Conservation (phyloP, 2,113 vertebrate genomes). For the Acinonyx jubatus region DNA sequence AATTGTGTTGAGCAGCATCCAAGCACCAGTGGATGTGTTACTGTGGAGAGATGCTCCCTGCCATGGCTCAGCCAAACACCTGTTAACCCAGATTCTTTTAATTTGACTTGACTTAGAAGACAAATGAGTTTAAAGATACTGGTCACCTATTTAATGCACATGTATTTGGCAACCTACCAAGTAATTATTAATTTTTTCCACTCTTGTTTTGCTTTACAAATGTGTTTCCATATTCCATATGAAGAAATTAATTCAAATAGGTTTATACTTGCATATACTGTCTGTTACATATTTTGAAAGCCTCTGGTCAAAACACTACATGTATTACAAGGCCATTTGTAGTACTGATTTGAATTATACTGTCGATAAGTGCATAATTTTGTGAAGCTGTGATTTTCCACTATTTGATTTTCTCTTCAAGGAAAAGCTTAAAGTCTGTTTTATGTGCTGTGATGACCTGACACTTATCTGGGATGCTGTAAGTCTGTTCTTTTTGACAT, state of each 20-base stretch:
- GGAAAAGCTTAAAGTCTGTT: neutral
- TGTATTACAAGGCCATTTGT: neutral
- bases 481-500: slow-evolving; percentile 2
- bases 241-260: slow-evolving; percentile 48
- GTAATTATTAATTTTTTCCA: neutral
- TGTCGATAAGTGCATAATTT: neutral
- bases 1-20: neutral
- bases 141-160: neutral
- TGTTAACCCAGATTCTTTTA: neutral
- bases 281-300: slow-evolving; percentile 48
- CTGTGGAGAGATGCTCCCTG: neutral
- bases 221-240: neutral
- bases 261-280: neutral
- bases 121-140: slow-evolving; percentile 5
- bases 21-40: neutral
- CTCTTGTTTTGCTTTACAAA: slow-evolving; percentile 33
- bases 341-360: slow-evolving; percentile 37
- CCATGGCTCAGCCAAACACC: neutral
- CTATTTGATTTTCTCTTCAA: neutral
- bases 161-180: neutral
- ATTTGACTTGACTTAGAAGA: slow-evolving; percentile 13
- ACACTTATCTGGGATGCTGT: neutral
- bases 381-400: neutral
- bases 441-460: neutral
- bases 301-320: neutral